Evolutionary conservation across 2,113 vertebrate species (phyloP), one percentile per base, ranked within the genome.

Genomic region (Rhabdomys dilectus): DNA sequence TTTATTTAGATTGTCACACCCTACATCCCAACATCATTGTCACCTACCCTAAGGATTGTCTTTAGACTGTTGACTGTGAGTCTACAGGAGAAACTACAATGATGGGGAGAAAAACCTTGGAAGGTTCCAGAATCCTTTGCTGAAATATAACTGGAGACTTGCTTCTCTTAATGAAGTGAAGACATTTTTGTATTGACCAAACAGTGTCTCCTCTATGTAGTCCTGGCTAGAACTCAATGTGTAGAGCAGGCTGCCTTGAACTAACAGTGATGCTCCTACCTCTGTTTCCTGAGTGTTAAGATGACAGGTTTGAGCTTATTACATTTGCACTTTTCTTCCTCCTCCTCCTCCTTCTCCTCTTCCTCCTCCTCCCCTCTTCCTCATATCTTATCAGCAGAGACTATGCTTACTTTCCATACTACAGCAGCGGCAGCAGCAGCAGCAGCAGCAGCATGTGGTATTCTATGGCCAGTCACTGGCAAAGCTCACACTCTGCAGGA

Each of bases 391-490:
- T 5, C n/a, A 48, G 62, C 15, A 21, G 70, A 86, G 45, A 80
- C 34, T 1, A 0, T 6, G 42, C 42, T 22, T 3, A 34, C 12
- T 31, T 12, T 31, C 11, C 58, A 21, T 8, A 13, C 2, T 7
- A 21, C 56, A 16, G 58, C 56, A 58, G 56, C 3, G 0, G 56
- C 3, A 58, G 8, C 0, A 15, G 68, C 7, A 36, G 45, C 53
- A 4, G 45, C 45, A 45, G 45, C 45, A 45, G 45, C 45, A 51
- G 10, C 0, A 0, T 45, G 85, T 51, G 84, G n/a, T n/a, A 1
- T 56, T 12, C 5, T 73, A 60, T 45, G 58, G 64, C 36, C 62
- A 39, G 3, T n/a, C 4, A 0, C 58, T 72, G 64, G 45, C 94
- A 12, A 19, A 21, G 34, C 29, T 60, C 94, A 80, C 36, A 53